phyloP scores from a whole-genome alignment of 1,140 invertebrate genomes.

The Archivesica marissinica region DNA sequence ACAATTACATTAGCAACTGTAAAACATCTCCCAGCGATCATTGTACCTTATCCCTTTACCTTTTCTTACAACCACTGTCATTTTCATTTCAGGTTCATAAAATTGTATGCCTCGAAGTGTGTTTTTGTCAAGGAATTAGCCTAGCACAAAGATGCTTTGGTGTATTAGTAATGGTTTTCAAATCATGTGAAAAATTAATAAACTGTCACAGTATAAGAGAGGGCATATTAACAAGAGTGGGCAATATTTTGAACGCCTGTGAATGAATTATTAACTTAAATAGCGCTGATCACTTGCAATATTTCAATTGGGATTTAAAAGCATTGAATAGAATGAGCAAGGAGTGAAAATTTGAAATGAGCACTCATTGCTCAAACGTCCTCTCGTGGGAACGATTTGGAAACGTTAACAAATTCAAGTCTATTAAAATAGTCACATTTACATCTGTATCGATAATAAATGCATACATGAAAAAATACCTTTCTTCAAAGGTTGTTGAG shows the following conservation, averaged over 20 bases:
- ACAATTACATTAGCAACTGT: constrained; percentile 3
- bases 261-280: constrained; percentile 40
- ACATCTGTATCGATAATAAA: constrained; percentile 18
- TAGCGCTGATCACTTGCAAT: constrained; percentile 1
- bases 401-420: constrained; percentile 38
- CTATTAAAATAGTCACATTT: constrained; percentile 16
- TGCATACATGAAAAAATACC: constrained; percentile 24
- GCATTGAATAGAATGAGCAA: neutral
- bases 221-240: neutral
- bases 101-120: neutral
- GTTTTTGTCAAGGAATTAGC: constrained; percentile 6
- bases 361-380: neutral
- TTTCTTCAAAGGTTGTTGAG: constrained; percentile 1
- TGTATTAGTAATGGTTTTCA: constrained; percentile 24
- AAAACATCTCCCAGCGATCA: neutral
- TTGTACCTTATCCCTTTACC: constrained; percentile 16
- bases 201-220: constrained; percentile 29
- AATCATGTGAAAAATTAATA: constrained; percentile 48
- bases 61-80: constrained; percentile 19
- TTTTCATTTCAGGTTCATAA: neutral
- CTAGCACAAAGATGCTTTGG: neutral
- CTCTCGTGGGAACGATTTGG: constrained; percentile 23
- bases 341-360: constrained; percentile 31
- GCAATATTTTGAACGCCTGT: constrained; percentile 23
- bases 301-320: constrained; percentile 1